phyloP scores from a whole-genome alignment of 2,113 vertebrate species.

The Pedionomus torquatus region DNA sequence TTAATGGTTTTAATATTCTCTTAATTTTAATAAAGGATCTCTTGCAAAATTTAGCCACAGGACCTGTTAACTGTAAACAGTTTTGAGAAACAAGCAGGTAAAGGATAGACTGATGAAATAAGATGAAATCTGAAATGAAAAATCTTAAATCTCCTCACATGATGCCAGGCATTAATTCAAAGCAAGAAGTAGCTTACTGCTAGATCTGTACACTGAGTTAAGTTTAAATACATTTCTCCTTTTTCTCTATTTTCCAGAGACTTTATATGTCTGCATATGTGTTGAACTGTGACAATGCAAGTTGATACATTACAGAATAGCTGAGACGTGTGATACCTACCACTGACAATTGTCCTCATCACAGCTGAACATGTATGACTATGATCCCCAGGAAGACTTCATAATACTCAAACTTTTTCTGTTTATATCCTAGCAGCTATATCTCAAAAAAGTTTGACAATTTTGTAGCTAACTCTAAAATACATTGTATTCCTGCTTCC shows the following conservation, averaged over 20 bases:
- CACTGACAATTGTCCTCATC: not conserved
- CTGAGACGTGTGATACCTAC: not conserved
- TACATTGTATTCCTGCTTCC: not conserved
- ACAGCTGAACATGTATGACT: not conserved
- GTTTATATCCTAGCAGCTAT: not conserved
- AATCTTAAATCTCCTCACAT: not conserved
- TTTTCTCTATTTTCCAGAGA: not conserved
- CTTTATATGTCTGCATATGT: rapidly evolving
- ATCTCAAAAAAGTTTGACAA: not conserved
- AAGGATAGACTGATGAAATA: not conserved
- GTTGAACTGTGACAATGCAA: not conserved
- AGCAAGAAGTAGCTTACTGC: not conserved
- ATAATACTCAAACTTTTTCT: not conserved
- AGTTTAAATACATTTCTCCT: not conserved
- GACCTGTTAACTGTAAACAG: not conserved
- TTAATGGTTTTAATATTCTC: not conserved
- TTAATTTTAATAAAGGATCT: not conserved
- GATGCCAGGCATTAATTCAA: not conserved
- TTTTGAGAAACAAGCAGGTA: not conserved
- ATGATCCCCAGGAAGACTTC: not conserved
- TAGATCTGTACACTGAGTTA: not conserved
- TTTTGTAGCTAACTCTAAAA: not conserved
- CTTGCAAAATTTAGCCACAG: not conserved
- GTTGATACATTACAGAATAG: not conserved
- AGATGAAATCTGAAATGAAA: not conserved